These are phyloP conservation scores for Pemphigus obesinymphae DNA, from an alignment of 1,140 invertebrate genomes.

Conservation along the genomic window DNA sequence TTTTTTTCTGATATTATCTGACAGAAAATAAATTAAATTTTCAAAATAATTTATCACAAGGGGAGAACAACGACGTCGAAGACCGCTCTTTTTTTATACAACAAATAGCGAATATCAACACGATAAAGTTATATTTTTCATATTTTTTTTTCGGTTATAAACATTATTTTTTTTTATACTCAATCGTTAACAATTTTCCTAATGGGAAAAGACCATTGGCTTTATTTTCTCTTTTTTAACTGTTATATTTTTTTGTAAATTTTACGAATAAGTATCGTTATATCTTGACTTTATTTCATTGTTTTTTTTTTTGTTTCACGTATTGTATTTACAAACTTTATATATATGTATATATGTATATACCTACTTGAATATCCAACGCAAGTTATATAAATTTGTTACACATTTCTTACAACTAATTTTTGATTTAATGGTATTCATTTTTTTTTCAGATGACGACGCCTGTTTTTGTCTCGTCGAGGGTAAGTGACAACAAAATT, in stretches of 20 bases:
- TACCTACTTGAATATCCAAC: too few species aligned
- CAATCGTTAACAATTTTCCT: not conserved
- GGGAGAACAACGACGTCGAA: not conserved
- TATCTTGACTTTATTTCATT: not conserved
- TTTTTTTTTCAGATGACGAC: slow-evolving; percentile 37
- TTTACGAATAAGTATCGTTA: not conserved
- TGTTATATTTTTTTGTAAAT: not conserved
- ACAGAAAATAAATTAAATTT: slow-evolving; percentile 12
- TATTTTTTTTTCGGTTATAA: not conserved
- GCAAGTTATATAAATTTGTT: too few species aligned
- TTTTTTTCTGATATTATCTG: not conserved
- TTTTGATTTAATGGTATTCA: not conserved
- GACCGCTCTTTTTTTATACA: not conserved
- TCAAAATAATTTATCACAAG: not conserved
- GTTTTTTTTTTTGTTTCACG: not conserved
- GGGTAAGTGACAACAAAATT: slow-evolving; percentile 20
- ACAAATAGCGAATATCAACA: not conserved
- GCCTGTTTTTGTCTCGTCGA: slow-evolving; percentile 40
- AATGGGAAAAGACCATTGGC: not conserved
- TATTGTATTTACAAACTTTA: not conserved
- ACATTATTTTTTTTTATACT: not conserved
- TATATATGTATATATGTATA: too few species aligned
- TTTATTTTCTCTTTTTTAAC: not conserved
- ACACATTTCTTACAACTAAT: too few species aligned
- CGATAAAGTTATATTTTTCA: not conserved